Base-by-base conservation (phyloP, 2,888 invertebrate genomes). In the Labia minor region DNA sequence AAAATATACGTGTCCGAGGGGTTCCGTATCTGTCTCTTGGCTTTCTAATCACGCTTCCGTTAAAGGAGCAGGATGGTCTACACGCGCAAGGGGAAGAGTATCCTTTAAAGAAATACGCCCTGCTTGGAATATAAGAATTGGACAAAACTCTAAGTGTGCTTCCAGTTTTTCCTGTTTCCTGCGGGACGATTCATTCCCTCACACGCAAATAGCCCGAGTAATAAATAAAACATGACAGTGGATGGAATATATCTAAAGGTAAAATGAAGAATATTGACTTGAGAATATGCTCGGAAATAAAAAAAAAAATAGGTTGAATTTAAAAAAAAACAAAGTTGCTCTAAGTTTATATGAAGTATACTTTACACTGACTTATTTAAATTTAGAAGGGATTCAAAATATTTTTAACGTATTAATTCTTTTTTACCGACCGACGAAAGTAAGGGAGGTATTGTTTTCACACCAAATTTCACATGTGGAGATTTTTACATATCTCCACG, bases 61-160 rank as follows among this genome's bases (percentile, higher is more conserved):
- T n/a, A 49, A 16, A 16, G 49, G 49, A 16, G 49, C n/a, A 49
- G 49, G 49, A 16, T 11, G 14, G 49, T n/a, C 3, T 49, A 3
- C 8, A 3, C 2, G n/a, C 49, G n/a, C 49, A n/a, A n/a, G n/a
- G n/a, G n/a, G n/a, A n/a, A n/a, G n/a, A n/a, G n/a, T n/a, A n/a
- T n/a, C 49, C 49, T 14, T 11, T 49, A 49, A 49, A 16, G 16
- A 16, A 49, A 2, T 49, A 14, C 49, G 49, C 49, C 49, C 49
- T 49, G 49, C 49, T 49, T 49, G 49, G 49, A 49, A 49, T 49
- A 49, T 49, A 49, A 49, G 49, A 49, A 49, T 49, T 49, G 49
- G 49, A 49, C 49, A 4, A 49, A 49, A 4, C 49, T 49, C 14
- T 49, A 49, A 49, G 49, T 49, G 49, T 4, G 49, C 49, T 49